Evolutionary conservation across 2,113 vertebrate species (phyloP).

Genomic region (cattle (Bos taurus)): DNA sequence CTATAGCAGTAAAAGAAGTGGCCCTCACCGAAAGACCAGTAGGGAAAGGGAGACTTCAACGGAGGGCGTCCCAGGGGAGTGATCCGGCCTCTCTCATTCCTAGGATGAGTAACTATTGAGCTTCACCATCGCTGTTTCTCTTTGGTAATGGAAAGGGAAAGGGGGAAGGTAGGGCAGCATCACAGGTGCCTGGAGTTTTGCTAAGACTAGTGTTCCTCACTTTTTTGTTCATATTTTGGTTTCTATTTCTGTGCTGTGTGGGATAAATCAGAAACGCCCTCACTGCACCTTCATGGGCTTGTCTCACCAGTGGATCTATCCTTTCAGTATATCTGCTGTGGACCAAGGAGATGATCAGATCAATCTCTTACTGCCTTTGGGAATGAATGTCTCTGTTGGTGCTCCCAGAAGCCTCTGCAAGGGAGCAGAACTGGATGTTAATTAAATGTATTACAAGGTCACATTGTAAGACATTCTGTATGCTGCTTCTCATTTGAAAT

Average conservation of each 20-base stretch:
- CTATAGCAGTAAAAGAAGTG: not conserved
- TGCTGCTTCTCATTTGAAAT: not conserved
- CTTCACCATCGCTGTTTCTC: not conserved
- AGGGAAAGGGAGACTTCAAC: not conserved
- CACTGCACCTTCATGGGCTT: not conserved
- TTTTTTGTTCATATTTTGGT: conserved; percentile 6
- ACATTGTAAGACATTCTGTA: not conserved
- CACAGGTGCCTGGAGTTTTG: not conserved
- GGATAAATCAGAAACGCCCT: not conserved
- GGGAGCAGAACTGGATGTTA: not conserved
- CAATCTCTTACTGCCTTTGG: not conserved
- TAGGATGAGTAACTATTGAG: not conserved
- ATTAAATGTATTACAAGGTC: not conserved
- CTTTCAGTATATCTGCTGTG: not conserved
- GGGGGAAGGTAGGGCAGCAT: not conserved
- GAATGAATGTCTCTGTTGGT: not conserved
- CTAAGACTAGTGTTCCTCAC: not conserved
- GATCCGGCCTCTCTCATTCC: not conserved
- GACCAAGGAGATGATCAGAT: not conserved
- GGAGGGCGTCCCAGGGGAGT: not conserved
- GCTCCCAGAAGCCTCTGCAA: not conserved
- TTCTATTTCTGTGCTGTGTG: not conserved
- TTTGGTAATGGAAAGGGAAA: not conserved
- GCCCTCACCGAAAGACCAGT: not conserved
- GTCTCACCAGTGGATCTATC: not conserved